Evolutionary conservation across 2,113 vertebrate species (phyloP).

Genomic region (Spilogale gracilis): DNA sequence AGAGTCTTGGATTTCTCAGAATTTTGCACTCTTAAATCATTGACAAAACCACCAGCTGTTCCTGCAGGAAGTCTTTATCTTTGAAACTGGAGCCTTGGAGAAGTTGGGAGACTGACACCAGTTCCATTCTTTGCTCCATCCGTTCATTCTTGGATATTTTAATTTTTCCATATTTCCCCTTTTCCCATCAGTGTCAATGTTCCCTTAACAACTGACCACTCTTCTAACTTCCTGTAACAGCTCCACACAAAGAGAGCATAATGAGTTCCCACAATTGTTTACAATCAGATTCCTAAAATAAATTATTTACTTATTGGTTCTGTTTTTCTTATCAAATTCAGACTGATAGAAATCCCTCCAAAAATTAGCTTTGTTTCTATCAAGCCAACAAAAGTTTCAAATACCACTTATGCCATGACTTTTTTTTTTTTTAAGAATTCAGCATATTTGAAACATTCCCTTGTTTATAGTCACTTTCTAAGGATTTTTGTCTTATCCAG

Average conservation of each 20-base stretch:
- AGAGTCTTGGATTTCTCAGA: not conserved
- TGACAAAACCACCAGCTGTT: not conserved
- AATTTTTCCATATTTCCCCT: not conserved
- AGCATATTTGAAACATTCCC: not conserved
- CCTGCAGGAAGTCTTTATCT: accelerated
- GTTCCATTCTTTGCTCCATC: too few species aligned
- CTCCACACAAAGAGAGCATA: too few species aligned
- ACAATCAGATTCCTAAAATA: not conserved
- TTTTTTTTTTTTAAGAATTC: slow-evolving; percentile 1
- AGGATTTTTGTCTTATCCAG: not conserved
- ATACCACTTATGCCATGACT: not conserved
- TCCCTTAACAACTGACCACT: not conserved
- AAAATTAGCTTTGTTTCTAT: not conserved
- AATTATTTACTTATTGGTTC: not conserved
- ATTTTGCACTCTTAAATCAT: not conserved
- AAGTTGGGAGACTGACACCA: not conserved
- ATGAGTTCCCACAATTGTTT: not conserved
- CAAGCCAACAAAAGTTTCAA: not conserved
- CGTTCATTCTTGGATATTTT: not conserved
- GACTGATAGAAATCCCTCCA: not conserved
- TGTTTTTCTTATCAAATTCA: not conserved
- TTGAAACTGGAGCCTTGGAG: not conserved
- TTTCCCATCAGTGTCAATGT: not conserved
- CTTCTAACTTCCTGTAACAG: not conserved
- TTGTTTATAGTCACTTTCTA: not conserved